A percentile compares a stretch with the other conserved stretches of the same genome.
Conservation (phyloP, 2,797 vertebrate species). For the Oceanodroma leucorhoa region DNA sequence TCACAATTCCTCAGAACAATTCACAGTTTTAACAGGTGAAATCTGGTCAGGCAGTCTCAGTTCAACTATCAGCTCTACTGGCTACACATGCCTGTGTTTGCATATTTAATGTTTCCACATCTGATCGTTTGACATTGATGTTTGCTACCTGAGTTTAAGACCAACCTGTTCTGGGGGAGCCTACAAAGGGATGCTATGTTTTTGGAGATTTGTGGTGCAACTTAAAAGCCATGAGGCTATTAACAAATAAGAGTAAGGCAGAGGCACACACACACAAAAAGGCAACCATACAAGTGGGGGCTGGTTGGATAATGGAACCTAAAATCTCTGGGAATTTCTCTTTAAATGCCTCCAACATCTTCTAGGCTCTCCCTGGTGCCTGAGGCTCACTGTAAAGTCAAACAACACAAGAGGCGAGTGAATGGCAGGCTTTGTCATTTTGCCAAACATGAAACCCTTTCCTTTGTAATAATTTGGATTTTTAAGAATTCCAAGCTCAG, state of each 20-base stretch:
- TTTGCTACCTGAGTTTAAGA: not conserved
- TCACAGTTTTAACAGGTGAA: not conserved
- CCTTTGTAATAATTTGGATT: slow-evolving; percentile 20
- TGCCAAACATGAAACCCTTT: not conserved
- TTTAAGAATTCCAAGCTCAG: slow-evolving; percentile 21
- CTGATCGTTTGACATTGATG: not conserved
- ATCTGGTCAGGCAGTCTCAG: not conserved
- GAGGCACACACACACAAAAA: not conserved
- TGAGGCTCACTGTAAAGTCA: not conserved
- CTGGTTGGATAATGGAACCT: fast-evolving
- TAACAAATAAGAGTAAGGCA: not conserved
- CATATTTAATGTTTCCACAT: not conserved
- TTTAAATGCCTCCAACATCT: not conserved
- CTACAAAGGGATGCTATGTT: not conserved
- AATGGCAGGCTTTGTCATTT: slow-evolving; percentile 5
- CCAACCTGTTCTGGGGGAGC: not conserved
- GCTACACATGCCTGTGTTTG: not conserved
- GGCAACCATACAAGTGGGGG: not conserved
- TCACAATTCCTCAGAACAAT: not conserved
- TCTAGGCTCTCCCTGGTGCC: not conserved
- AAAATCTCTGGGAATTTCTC: not conserved
- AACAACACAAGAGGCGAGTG: not conserved
- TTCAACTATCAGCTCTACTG: not conserved
- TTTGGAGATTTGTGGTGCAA: not conserved
- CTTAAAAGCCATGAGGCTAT: not conserved